Conservation (phyloP, 2,113 vertebrate species). For the Spea multiplicata region DNA sequence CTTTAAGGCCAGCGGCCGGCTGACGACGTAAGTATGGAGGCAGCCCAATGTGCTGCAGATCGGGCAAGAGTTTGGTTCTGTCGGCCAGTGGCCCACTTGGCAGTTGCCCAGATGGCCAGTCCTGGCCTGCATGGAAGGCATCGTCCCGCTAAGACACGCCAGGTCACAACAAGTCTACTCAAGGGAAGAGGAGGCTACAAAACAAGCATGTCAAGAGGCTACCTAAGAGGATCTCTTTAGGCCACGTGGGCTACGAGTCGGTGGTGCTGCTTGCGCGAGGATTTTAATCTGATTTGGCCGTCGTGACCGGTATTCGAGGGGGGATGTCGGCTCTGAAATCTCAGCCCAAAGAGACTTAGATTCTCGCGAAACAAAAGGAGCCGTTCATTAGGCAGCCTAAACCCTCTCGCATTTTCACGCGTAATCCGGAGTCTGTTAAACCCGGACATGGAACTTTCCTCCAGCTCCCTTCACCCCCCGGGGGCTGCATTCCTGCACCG, state of each 20-base stretch:
- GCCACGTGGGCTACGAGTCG: background rate
- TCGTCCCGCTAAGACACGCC: too few species aligned
- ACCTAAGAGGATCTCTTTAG: too few species aligned
- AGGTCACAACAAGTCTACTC: too few species aligned
- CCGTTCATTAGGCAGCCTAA: constrained; percentile 29
- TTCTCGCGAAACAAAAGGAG: constrained; percentile 1
- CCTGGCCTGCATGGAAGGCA: too few species aligned
- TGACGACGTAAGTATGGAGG: too few species aligned
- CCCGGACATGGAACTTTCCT: constrained; percentile 22
- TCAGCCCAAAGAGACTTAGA: background rate
- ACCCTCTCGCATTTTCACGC: constrained; percentile 30
- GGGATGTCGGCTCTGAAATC: background rate
- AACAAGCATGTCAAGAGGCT: too few species aligned
- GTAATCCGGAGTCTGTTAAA: constrained; percentile 21
- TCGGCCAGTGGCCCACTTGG: too few species aligned
- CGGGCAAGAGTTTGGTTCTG: too few species aligned
- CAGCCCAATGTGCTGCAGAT: too few species aligned
- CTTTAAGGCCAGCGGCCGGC: too few species aligned
- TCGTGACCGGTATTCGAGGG: background rate
- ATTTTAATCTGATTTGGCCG: constrained; percentile 26
- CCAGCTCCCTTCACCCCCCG: background rate
- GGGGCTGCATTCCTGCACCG: constrained; percentile 18
- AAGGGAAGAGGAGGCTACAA: too few species aligned
- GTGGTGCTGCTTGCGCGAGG: background rate
- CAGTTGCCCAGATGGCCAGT: too few species aligned